Percentiles rank a stretch among this genome's conserved stretches.
Conservation (phyloP, 2,113 vertebrate genomes). For the Nannospalax galili region DNA sequence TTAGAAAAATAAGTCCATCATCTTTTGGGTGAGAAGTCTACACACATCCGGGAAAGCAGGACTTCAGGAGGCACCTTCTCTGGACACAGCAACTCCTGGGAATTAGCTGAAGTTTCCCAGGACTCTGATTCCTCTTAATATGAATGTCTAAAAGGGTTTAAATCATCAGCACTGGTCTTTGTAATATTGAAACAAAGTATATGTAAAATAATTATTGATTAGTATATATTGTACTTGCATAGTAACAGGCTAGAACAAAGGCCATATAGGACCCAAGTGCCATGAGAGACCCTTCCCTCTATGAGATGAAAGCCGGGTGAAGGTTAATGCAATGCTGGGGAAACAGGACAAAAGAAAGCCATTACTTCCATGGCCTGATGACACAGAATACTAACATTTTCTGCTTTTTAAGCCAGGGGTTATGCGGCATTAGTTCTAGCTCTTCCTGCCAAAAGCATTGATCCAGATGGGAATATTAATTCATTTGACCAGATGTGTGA, state of each 20-base stretch:
- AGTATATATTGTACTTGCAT: neutral
- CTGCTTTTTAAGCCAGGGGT: neutral
- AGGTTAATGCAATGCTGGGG: neutral
- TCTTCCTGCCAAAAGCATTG: conserved; percentile 44
- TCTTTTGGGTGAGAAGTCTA: neutral
- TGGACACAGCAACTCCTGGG: neutral
- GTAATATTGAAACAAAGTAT: neutral
- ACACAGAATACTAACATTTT: conserved; percentile 10
- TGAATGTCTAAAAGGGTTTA: neutral
- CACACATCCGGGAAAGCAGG: neutral
- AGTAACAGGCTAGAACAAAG: neutral
- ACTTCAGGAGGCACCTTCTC: neutral
- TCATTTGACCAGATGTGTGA: conserved; percentile 65
- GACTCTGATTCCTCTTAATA: neutral
- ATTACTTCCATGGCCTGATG: neutral
- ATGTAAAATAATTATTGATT: neutral
- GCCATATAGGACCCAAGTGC: rapidly evolving
- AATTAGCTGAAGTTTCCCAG: rapidly evolving
- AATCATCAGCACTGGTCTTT: neutral
- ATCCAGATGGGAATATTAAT: conserved; percentile 67
- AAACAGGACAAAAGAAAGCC: neutral
- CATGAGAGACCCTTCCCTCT: neutral
- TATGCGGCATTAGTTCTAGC: neutral
- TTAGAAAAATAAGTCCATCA: neutral
- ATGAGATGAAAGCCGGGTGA: neutral